Conservation (phyloP, 2,113 vertebrate species). For the Salvelinus fontinalis region DNA sequence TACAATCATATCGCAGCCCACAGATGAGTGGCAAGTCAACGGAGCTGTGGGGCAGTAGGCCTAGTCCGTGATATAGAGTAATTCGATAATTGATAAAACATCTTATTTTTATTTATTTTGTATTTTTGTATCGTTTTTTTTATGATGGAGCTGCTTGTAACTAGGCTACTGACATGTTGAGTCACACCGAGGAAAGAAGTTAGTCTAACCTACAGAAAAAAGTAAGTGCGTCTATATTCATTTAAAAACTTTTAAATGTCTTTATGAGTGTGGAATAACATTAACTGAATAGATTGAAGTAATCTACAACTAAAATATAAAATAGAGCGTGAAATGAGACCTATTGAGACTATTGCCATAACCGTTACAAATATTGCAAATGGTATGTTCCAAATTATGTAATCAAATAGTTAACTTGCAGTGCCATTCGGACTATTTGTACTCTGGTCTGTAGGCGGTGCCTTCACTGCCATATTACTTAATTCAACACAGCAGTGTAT, state of each 20-base stretch:
- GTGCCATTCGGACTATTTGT: not conserved
- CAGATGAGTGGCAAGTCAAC: conserved; percentile 37
- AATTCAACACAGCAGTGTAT: not conserved
- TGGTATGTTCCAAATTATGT: not conserved
- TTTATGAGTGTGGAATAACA: not conserved
- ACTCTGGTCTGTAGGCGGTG: not conserved
- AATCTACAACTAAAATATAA: not conserved
- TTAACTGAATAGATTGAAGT: not conserved
- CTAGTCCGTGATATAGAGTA: conserved; percentile 23
- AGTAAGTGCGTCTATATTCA: conserved; percentile 51
- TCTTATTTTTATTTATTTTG: conserved; percentile 16
- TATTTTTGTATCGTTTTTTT: not conserved
- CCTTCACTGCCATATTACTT: not conserved
- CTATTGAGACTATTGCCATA: not conserved
- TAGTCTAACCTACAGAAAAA: conserved; percentile 5
- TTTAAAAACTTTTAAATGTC: conserved; percentile 52
- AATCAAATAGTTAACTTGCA: conserved; percentile 3
- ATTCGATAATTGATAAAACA: conserved; percentile 11
- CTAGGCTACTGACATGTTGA: not conserved
- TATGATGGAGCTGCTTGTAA: not conserved
- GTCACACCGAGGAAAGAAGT: not conserved
- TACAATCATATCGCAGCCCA: conserved; percentile 44
- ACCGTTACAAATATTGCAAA: not conserved
- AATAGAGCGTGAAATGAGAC: no score
- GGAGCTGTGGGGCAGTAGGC: conserved; percentile 44